Percentiles rank a stretch among this genome's conserved stretches.
These are phyloP conservation scores for Amiota minor DNA, from an alignment of 2,888 invertebrate species.

Conservation along the genomic window DNA sequence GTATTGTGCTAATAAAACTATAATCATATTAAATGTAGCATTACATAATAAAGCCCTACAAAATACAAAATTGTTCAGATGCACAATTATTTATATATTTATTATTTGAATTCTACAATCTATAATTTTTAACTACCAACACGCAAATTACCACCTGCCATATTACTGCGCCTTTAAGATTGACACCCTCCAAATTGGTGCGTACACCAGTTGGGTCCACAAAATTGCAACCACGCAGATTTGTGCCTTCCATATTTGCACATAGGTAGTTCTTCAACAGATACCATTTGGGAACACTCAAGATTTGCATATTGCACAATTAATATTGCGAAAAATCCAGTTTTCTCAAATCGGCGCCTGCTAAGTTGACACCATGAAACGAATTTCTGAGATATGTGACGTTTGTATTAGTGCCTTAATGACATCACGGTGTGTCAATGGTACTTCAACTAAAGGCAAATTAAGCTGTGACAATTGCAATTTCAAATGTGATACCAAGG, in stretches of 20 bases:
- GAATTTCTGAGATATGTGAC: constrained; percentile 83
- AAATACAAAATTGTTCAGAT: too few relatives aligned
- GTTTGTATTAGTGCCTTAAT: constrained; percentile 89
- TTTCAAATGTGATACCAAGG: constrained; percentile 82
- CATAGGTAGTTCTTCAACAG: constrained; percentile 90
- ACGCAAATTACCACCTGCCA: constrained; percentile 93
- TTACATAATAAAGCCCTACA: too few relatives aligned
- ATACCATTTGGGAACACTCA: constrained; percentile 90
- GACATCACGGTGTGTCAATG: constrained; percentile 89
- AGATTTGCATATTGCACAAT: constrained; percentile 90
- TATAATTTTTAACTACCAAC: too few relatives aligned
- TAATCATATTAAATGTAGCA: too few relatives aligned
- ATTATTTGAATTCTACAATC: too few relatives aligned
- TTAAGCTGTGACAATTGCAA: constrained; percentile 76
- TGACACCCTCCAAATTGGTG: constrained; percentile 91
- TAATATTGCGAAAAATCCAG: constrained; percentile 92
- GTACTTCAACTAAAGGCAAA: constrained; percentile 76
- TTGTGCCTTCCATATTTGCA: constrained; percentile 91
- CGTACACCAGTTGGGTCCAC: constrained; percentile 91
- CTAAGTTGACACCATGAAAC: constrained; percentile 94
- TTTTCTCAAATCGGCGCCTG: constrained; percentile 90
- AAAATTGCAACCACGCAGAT: constrained; percentile 91
- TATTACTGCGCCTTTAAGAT: constrained; percentile 92
- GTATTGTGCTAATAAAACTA: too few relatives aligned
- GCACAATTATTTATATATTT: too few relatives aligned